Conservation (phyloP, 2,888 invertebrate species). For the Ceriagrion tenellum region DNA sequence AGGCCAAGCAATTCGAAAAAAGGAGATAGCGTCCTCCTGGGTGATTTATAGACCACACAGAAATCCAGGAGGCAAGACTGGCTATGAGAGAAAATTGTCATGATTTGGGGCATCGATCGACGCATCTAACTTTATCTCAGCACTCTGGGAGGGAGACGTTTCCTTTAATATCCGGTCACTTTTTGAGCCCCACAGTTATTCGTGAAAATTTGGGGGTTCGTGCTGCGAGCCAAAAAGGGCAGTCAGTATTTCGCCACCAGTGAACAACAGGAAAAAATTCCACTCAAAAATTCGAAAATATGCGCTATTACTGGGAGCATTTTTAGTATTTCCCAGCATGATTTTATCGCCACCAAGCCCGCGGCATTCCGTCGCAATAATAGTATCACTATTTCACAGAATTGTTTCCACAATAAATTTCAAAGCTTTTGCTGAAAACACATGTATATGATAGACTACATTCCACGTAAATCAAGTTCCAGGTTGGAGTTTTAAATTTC, state of each 20-base stretch:
- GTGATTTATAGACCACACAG: not conserved
- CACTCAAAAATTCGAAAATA: not conserved
- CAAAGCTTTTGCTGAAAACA: no score
- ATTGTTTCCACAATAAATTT: no score
- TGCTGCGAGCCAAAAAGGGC: no score
- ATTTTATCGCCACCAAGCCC: no score
- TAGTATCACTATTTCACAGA: no score
- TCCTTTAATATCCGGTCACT: not conserved
- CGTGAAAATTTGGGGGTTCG: not conserved
- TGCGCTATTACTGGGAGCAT: not conserved
- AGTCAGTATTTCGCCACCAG: not conserved
- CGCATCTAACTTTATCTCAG: not conserved
- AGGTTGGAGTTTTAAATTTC: no score
- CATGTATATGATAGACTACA: no score
- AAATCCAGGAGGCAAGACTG: not conserved
- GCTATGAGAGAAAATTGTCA: not conserved
- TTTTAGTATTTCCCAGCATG: no score
- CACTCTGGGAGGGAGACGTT: not conserved
- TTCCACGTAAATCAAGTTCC: no score
- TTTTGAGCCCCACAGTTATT: not conserved
- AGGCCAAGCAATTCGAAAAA: not conserved
- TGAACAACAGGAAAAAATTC: not conserved
- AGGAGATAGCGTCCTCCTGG: not conserved
- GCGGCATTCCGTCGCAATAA: no score
- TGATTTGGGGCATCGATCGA: constrained; percentile 3